Evolutionary conservation across 2,797 vertebrate species (phyloP), one percentile per base, ranked within the genome.

Genomic region (Prionace glauca): DNA sequence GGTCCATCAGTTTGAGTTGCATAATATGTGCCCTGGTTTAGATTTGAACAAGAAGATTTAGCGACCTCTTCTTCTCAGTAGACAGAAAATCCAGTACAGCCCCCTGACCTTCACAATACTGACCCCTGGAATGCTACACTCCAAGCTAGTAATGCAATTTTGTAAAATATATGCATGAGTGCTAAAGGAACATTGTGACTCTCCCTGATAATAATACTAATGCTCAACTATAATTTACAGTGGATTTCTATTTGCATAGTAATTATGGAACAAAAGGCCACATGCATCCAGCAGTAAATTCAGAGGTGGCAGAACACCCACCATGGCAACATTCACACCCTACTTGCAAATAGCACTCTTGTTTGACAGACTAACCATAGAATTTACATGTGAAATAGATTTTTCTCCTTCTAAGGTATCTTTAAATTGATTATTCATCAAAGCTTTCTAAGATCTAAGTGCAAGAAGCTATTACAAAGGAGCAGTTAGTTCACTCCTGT

Each of bases 361-460:
- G 26, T 90, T 56, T 90, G 56, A 90, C 87, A 62, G 26, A 3
- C 26, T 29, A 50, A 62, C 62, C 18, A 56, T 14, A 90, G 56
- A 90, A 90, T 62, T 90, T 90, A 29, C 14, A 62, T 88, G 32
- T 90, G 18, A 32, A 88, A 18, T 62, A 90, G 56, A 90, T 14
- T 62, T 56, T 60, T 90, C 87, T 90, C 26, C 56, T 90, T 90
- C 56, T n/a, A 62, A 90, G 32, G 20, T 41, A 62, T 8, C 29
- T n/a, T 62, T 62, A 62, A 90, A 62, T 90, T 90, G 56, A 90
- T 18, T 90, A 14, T 90, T 90, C 56, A 90, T 90, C 87, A 60
- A 90, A 62, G 56, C 56, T 62, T 62, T 88, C 86, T 60, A 56
- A 32, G 50, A 26, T 62, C 26, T 90, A 29, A 62, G 56, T 90